Conservation (phyloP, 1,140 invertebrate species). For the Zaprionus kolodkinae region DNA sequence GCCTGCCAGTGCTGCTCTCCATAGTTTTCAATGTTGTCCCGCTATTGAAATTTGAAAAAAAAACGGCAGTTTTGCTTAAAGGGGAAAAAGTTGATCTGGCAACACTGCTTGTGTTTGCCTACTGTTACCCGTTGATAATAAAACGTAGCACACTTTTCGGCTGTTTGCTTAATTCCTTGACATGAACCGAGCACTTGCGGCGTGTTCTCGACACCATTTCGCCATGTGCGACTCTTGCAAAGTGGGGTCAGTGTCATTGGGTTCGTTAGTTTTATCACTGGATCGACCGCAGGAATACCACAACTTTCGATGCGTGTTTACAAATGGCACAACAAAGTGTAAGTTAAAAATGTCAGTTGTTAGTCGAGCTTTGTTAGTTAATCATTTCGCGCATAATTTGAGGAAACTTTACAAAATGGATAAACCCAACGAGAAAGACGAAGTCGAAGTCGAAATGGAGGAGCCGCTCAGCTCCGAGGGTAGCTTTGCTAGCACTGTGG, state of each 20-base stretch:
- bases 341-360: constrained; percentile 22
- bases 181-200: constrained; percentile 20
- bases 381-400: neutral
- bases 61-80: too few relatives aligned
- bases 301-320: constrained; percentile 50
- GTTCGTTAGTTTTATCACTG: constrained; percentile 51
- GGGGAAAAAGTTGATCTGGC: too few relatives aligned
- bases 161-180: constrained; percentile 20
- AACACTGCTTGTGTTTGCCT: neutral
- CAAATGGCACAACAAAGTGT: constrained; percentile 33
- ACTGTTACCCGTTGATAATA: constrained; percentile 1
- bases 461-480: constrained; percentile 52
- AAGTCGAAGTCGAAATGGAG: constrained; percentile 26
- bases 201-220: too few relatives aligned
- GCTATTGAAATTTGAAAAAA: too few relatives aligned
- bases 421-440: constrained; percentile 30
- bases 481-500: constrained; percentile 48
- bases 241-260: constrained; percentile 58
- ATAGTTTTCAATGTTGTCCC: too few relatives aligned
- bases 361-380: constrained; percentile 19
- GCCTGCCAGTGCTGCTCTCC: too few relatives aligned
- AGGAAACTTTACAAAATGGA: constrained; percentile 33
- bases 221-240: neutral
- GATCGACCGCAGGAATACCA: constrained; percentile 46
- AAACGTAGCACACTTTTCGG: constrained; percentile 37